Evolutionary conservation across 2,797 vertebrate species (phyloP), one percentile per base, ranked within the genome.

Genomic region (Thaleichthys pacificus): DNA sequence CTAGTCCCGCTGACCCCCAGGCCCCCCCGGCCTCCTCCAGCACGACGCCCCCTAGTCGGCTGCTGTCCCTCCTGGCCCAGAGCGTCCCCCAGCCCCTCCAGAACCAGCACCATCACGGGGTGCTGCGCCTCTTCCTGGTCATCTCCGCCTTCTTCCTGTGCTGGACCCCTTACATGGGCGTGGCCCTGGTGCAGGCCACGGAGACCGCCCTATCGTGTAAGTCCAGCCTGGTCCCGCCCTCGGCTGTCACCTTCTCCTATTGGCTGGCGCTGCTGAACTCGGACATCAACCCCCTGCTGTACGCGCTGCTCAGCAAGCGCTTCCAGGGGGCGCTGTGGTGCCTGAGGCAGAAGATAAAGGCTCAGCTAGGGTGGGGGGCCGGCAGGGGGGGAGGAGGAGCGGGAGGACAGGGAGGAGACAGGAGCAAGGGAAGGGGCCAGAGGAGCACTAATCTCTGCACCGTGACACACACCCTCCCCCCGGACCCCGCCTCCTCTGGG

Each of bases 181-280:
- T 95, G n/a, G 88, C 91, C 21, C 67, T 95, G 56, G 74, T 94
- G 62, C 93, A 93, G 83, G 92, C 94, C 42, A 83, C 91, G 12
- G 94, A 95, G 85, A 86, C 78, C 0, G 91, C 91, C 0, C 79
- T 93, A 32, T 86, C 84, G 9, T 83, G 83, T 32, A 78, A 74
- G 1, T 74, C 87, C 64, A 91, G 84, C 66, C 75, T 89, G 0
- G 77, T 95, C 19, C 91, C 94, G 0, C 76, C 87, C 6, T 85
- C 82, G 0, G 90, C 85, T 0, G 74, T 95, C 0, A 95, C 94
- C 57, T 89, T 93, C 61, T 93, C 92, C 0, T 94, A 94, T 85
- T 95, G 92, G 91, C 86, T 95, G 77, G 82, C 93, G 62, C 74
- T 95, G 81, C 85, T 95, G 65, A 95, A 94, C 87, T 95, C 94